Percentiles rank a stretch among this genome's conserved stretches.
These are phyloP conservation scores for Harpagoxenus sublaevis DNA, from an alignment of 2,888 invertebrate species.

Conservation along the genomic window DNA sequence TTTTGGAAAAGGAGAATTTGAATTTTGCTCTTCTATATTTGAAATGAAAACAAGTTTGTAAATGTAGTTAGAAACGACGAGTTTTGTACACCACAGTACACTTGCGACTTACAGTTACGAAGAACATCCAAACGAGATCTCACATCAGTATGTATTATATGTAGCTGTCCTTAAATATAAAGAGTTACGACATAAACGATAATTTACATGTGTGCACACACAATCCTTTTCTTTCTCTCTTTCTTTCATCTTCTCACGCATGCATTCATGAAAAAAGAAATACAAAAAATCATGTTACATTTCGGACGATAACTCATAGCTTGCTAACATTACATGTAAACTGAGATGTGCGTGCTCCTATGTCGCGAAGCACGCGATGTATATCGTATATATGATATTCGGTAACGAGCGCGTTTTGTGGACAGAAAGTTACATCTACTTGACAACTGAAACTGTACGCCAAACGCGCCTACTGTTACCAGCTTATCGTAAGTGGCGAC, in stretches of 20 bases:
- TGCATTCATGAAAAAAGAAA: constrained; percentile 37
- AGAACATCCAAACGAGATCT: constrained; percentile 53
- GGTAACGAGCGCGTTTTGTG: constrained; percentile 11
- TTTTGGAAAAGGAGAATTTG: not conserved
- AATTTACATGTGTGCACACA: constrained; percentile 46
- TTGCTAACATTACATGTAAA: constrained; percentile 32
- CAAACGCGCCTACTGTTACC: constrained; percentile 22
- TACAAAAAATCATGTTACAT: constrained; percentile 54
- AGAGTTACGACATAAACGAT: constrained; percentile 52
- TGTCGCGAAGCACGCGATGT: constrained; percentile 20
- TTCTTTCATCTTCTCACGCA: not conserved
- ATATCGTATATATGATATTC: constrained; percentile 12
- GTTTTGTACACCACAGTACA: constrained; percentile 51
- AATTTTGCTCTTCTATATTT: constrained; percentile 10
- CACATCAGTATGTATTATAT: constrained; percentile 61
- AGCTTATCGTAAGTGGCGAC: constrained; percentile 18
- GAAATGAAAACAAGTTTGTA: constrained; percentile 1
- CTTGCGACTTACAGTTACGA: constrained; percentile 52
- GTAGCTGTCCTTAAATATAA: constrained; percentile 58
- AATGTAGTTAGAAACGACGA: constrained; percentile 43
- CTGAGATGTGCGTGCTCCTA: not conserved
- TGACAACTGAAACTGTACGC: constrained; percentile 20
- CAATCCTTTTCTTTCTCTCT: not conserved
- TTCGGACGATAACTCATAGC: not conserved
- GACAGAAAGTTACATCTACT: constrained; percentile 1